These are phyloP conservation scores for Antheraea assamensis DNA, from an alignment of 2,888 invertebrate genomes.

Conservation along the genomic window DNA sequence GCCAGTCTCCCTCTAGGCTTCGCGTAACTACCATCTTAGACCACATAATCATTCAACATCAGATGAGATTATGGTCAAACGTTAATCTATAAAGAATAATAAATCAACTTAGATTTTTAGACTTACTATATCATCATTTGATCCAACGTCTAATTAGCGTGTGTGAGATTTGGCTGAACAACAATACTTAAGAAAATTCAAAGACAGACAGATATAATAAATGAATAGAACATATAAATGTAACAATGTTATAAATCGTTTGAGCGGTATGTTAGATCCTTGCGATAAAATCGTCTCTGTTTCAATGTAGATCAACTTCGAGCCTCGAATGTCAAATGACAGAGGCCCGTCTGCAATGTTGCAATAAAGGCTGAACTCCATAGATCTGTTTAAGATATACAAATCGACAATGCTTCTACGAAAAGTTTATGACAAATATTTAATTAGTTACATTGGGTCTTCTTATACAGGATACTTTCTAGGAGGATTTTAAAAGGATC, in stretches of 20 bases:
- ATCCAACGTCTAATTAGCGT: background rate
- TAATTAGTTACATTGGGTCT: too few relatives aligned
- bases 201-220: background rate
- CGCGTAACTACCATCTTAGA: too few relatives aligned
- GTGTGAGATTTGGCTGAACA: background rate
- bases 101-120: background rate
- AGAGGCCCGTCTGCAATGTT: background rate
- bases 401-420: background rate
- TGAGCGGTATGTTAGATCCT: background rate
- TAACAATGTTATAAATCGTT: conserved; percentile 4
- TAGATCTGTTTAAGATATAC: background rate
- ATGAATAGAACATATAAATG: background rate
- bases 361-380: background rate
- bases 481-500: too few relatives aligned
- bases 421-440: too few relatives aligned
- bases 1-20: too few relatives aligned
- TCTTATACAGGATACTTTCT: too few relatives aligned
- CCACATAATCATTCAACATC: too few relatives aligned
- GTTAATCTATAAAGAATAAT: too few relatives aligned
- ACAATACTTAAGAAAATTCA: background rate
- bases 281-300: background rate
- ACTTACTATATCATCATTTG: background rate
- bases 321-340: conserved; percentile 8
- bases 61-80: too few relatives aligned
- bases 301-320: conserved; percentile 14